Evolutionary conservation across 2,113 vertebrate genomes (phyloP).

Genomic region (Crotalus helleri): DNA sequence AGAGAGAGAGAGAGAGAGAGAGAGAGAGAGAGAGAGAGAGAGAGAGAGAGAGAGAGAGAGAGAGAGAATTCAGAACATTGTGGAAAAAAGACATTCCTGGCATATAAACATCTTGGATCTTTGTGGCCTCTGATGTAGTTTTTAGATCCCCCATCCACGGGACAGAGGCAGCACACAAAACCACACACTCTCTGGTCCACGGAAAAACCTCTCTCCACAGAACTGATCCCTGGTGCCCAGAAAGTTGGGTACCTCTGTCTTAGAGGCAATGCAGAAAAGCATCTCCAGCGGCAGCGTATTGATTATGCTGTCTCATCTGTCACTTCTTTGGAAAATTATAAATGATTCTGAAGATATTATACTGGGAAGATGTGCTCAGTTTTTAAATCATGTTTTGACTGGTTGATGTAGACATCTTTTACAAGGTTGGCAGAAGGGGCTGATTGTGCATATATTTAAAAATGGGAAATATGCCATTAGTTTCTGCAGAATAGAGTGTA

Average conservation of each 20-base stretch:
- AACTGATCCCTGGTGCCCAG: no score
- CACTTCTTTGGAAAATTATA: background rate
- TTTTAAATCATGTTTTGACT: conserved; percentile 15
- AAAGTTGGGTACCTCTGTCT: no score
- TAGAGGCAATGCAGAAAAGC: background rate
- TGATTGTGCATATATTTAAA: conserved; percentile 53
- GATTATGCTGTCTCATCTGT: background rate
- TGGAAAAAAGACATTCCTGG: background rate
- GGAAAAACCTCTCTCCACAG: no score
- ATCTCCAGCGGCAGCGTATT: background rate
- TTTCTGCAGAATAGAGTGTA: conserved; percentile 64
- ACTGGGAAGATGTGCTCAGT: background rate
- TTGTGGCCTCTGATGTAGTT: background rate
- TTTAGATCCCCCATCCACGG: no score
- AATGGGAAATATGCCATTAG: conserved; percentile 61
- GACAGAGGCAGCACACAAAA: no score
- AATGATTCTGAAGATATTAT: conserved; percentile 11
- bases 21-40: no score
- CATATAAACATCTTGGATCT: background rate
- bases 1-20: no score
- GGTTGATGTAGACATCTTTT: conserved; percentile 36
- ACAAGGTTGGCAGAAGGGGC: conserved; percentile 52
- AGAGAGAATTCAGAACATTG: background rate
- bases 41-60: no score
- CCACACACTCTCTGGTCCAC: no score